Evolutionary conservation across 2,113 vertebrate species (phyloP).

Genomic region (Catharus bicknelli): DNA sequence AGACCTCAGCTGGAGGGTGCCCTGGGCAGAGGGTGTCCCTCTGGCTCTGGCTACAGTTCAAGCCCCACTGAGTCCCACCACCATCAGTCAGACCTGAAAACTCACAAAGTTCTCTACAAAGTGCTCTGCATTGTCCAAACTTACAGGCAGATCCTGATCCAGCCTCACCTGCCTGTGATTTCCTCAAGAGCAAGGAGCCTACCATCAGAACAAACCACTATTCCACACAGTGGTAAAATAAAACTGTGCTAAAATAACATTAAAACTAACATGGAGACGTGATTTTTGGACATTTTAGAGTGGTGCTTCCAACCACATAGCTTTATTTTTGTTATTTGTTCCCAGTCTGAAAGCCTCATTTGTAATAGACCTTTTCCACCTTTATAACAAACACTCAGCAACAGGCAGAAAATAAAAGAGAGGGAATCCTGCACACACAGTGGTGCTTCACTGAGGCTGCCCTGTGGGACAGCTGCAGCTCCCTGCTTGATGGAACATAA

Average conservation of each 20-base stretch:
- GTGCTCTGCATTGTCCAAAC: neutral
- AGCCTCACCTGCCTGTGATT: neutral
- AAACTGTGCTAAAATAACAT: neutral
- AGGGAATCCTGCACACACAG: neutral
- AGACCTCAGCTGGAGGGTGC: neutral
- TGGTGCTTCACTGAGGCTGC: neutral
- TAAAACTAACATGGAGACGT: neutral
- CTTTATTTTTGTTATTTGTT: conserved; percentile 10
- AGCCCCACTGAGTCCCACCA: neutral
- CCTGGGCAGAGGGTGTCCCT: neutral
- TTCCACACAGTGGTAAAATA: rapidly evolving
- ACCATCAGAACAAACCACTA: rapidly evolving
- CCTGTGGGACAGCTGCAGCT: neutral
- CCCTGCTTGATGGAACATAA: neutral
- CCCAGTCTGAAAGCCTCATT: neutral
- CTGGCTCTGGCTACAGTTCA: neutral
- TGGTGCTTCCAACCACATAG: neutral
- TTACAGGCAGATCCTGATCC: neutral
- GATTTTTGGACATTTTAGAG: neutral
- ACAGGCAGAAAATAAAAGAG: neutral
- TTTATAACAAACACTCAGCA: neutral
- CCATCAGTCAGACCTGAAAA: neutral
- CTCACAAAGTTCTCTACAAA: neutral
- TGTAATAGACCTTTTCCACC: neutral
- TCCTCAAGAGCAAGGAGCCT: neutral